Base-by-base conservation (phyloP, 2,113 vertebrate genomes). In the Anolis sagrei region DNA sequence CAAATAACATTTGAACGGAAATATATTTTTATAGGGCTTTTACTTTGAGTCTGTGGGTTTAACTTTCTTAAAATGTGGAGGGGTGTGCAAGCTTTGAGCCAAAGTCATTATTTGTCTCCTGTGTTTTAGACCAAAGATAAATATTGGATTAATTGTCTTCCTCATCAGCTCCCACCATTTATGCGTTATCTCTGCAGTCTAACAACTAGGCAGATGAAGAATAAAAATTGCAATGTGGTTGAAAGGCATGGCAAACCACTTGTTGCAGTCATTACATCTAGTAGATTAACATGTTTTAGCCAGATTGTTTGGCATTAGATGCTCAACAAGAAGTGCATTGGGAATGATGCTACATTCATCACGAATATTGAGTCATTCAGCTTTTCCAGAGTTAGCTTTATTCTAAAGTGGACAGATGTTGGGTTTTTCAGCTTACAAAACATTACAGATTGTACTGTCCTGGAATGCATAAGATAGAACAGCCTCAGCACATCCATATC, bases 21-120 rank as follows among this genome's bases (percentile, higher is more conserved):
- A 94, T 9, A 83, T n/a, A 48, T 62, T 81, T 92, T 93, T 87
- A 82, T 79, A 89, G n/a, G 87, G 66, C 19, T 95, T 89, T 94
- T 87, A 90, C 86, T 93, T 89, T 76, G 29, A 86, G 49, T 49
- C 90, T 39, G 81, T 82, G 92, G 32, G 27, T 84, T 90, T 91
- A 70, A 84, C n/a, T 0, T 92, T 91, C 86, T 88, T 72, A 78
- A 86, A n/a, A 36, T 86, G 79, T 3, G 2, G 58, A 4, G 78
- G 18, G 32, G 44, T 81, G 21, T 7, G 83, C 23, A 88, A 0
- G 3, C 1, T 88, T 91, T 86, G 39, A 79, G 89, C 58, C 83
- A 88, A 76, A 87, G 1, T 69, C 0, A 76, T 81, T 76, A 76
- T 87, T 88, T 90, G 90, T 81, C 79, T 87, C 14, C 51, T 68